Conservation (phyloP, 2,113 vertebrate species). For the Manacus vitellinus region DNA sequence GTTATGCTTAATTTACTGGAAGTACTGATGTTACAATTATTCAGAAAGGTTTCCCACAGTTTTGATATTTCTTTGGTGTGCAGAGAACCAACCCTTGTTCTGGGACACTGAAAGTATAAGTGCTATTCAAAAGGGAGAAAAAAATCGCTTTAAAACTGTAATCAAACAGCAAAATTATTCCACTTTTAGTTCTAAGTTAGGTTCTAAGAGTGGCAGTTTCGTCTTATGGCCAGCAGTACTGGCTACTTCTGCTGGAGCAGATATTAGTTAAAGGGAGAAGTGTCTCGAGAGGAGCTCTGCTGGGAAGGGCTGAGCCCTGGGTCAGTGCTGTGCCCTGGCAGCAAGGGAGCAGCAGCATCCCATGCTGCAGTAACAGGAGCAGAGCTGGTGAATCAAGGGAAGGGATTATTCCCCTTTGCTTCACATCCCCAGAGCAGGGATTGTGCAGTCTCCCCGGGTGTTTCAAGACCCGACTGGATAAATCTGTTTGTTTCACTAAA, state of each 20-base stretch:
- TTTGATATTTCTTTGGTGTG: not conserved
- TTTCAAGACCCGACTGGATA: not conserved
- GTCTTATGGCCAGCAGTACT: not conserved
- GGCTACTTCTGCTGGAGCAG: not conserved
- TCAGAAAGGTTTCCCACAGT: not conserved
- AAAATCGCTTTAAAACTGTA: not conserved
- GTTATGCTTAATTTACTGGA: not conserved
- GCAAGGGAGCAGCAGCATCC: not conserved
- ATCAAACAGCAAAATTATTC: not conserved
- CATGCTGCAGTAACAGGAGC: accelerated
- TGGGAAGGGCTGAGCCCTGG: not conserved
- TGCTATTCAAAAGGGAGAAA: not conserved
- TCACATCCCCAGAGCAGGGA: not conserved
- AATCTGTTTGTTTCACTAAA: not conserved
- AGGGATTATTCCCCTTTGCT: not conserved
- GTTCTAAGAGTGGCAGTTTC: not conserved
- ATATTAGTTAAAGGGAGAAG: not conserved
- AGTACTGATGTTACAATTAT: not conserved
- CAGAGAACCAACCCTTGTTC: not conserved
- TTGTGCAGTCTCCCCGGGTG: not conserved
- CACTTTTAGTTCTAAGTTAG: not conserved
- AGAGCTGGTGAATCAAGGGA: not conserved
- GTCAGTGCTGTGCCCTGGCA: accelerated
- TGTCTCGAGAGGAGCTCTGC: not conserved
- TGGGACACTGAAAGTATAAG: not conserved